Percentiles rank a stretch among this genome's conserved stretches.
Conservation (phyloP, 2,888 invertebrate species). For the Dorcus hopei region DNA sequence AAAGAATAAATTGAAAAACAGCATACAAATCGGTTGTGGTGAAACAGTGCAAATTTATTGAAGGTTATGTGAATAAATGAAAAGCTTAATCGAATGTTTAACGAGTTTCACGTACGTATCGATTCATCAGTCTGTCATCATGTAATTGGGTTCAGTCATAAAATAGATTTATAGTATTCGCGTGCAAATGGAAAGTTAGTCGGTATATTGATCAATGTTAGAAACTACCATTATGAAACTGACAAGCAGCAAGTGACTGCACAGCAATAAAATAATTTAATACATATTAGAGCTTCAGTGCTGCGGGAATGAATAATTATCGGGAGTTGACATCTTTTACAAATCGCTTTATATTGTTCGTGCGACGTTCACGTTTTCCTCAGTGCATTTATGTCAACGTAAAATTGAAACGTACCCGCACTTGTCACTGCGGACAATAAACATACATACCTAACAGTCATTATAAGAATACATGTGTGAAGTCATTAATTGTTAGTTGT, state of each 20-base stretch:
- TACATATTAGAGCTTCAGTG: background rate
- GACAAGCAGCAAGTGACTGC: slow-evolving; percentile 15
- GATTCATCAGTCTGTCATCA: slow-evolving; percentile 32
- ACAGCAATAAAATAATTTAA: slow-evolving; percentile 15
- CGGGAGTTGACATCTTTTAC: too few relatives aligned
- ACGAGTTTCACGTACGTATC: slow-evolving; percentile 18
- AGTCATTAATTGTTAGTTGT: slow-evolving; percentile 38
- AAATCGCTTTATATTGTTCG: too few relatives aligned
- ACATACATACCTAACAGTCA: too few relatives aligned
- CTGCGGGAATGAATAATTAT: too few relatives aligned
- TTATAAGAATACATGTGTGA: slow-evolving; percentile 31
- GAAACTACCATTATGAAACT: background rate
- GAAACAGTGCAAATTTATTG: too few relatives aligned
- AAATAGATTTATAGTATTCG: slow-evolving; percentile 35
- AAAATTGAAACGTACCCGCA: too few relatives aligned
- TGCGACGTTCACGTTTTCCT: too few relatives aligned
- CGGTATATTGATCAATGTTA: slow-evolving; percentile 32
- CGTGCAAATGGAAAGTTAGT: slow-evolving; percentile 28
- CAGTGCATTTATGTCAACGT: too few relatives aligned
- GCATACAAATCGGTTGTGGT: too few relatives aligned
- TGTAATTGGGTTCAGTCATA: slow-evolving; percentile 34
- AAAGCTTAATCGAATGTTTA: background rate
- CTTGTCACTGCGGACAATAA: too few relatives aligned
- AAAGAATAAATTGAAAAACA: too few relatives aligned
- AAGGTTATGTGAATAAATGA: too few relatives aligned